These are phyloP conservation scores for Orientallactaga sibirica DNA, from an alignment of 2,797 vertebrate genomes.

Conservation along the genomic window DNA sequence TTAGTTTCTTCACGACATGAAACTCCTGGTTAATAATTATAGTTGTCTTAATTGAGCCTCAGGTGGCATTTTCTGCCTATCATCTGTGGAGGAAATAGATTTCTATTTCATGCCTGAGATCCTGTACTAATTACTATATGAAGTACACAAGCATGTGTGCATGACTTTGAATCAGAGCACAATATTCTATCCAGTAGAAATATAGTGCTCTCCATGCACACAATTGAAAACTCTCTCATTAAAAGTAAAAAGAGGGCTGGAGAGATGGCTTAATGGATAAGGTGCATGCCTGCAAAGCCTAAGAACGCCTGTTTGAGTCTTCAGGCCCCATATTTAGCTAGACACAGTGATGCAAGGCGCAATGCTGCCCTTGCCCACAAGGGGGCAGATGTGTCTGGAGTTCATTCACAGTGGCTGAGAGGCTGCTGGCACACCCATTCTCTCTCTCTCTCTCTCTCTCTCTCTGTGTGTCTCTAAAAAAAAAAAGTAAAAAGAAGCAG, in stretches of 20 bases:
- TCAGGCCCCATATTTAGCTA: no score
- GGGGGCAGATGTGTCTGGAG: no score
- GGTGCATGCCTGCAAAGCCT: no score
- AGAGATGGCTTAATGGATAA: no score
- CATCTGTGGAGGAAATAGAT: constrained; percentile 26
- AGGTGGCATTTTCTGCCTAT: constrained; percentile 52
- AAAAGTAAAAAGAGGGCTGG: constrained; percentile 1
- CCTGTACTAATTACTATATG: constrained; percentile 31
- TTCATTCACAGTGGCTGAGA: no score
- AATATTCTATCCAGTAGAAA: neutral
- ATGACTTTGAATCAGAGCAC: neutral
- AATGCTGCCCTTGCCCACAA: no score
- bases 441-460: no score
- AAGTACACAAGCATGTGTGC: neutral
- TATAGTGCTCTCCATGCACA: neutral
- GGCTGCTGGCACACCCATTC: no score
- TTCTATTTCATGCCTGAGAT: constrained; percentile 22
- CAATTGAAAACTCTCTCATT: neutral
- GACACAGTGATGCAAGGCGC: no score
- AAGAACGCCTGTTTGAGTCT: no score
- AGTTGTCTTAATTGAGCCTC: constrained; percentile 52
- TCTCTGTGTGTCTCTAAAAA: no score
- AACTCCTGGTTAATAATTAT: constrained; percentile 47
- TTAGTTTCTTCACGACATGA: neutral
- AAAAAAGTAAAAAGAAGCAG: neutral